Evolutionary conservation across 2,888 invertebrate genomes (phyloP).

Genomic region (Suillia variegata): DNA sequence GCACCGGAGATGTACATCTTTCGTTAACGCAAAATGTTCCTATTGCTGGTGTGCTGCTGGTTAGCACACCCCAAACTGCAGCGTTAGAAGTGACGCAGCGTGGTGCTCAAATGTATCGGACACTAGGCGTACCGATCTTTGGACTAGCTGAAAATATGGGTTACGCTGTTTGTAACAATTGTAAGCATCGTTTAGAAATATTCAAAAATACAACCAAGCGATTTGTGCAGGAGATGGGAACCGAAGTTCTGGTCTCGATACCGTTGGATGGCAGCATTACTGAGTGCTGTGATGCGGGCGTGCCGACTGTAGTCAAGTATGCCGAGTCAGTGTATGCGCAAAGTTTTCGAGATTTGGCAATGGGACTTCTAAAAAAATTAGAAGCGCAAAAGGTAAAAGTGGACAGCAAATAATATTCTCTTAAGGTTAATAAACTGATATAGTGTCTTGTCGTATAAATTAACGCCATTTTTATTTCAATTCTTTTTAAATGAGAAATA

Average conservation of each 20-base stretch:
- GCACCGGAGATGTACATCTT: slow-evolving; percentile 94
- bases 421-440: neutral
- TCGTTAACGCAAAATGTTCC: slow-evolving; percentile 89
- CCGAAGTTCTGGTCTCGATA: slow-evolving; percentile 69
- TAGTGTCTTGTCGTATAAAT: too few species aligned
- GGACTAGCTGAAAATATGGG: slow-evolving; percentile 95
- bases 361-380: slow-evolving; percentile 30
- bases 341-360: slow-evolving; percentile 39
- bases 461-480: too few species aligned
- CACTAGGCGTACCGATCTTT: slow-evolving; percentile 79
- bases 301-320: slow-evolving; percentile 52
- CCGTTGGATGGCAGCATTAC: slow-evolving; percentile 54
- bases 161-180: slow-evolving; percentile 76
- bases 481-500: too few species aligned
- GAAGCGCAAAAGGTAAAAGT: neutral
- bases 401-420: neutral
- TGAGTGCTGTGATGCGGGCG: slow-evolving; percentile 55
- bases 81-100: slow-evolving; percentile 84
- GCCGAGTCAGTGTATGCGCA: slow-evolving; percentile 50
- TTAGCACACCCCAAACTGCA: slow-evolving; percentile 90
- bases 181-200: slow-evolving; percentile 73
- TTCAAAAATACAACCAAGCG: slow-evolving; percentile 72
- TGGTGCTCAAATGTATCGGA: slow-evolving; percentile 87
- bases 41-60: slow-evolving; percentile 84
- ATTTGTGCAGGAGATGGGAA: slow-evolving; percentile 70